These are phyloP conservation scores for Microtus oregoni DNA, from an alignment of 2,113 vertebrate genomes.

Conservation along the genomic window DNA sequence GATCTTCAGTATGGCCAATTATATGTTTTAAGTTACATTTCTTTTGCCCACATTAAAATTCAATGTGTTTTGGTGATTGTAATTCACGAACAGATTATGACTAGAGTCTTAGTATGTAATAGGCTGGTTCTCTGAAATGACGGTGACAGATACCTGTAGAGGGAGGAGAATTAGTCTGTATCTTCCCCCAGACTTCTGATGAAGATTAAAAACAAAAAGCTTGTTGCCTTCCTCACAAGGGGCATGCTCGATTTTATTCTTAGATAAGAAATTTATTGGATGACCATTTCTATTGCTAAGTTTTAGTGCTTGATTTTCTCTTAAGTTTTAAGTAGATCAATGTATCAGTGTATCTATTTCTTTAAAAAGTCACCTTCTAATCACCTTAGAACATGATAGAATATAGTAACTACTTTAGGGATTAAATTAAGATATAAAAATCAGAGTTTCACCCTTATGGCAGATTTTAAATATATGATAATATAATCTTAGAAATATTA, in stretches of 20 bases:
- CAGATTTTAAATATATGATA: background rate
- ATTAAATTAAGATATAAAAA: slow-evolving; percentile 43
- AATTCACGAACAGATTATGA: background rate
- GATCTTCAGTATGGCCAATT: background rate
- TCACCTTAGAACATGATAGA: background rate
- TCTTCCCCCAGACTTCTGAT: background rate
- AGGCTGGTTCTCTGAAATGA: background rate
- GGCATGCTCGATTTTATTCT: slow-evolving; percentile 12
- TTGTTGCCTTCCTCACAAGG: background rate
- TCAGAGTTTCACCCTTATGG: background rate
- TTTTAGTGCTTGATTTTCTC: background rate
- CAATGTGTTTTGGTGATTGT: background rate
- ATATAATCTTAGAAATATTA: slow-evolving; percentile 33
- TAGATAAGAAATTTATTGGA: background rate
- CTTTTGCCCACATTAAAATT: slow-evolving; percentile 42
- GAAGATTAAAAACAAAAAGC: background rate
- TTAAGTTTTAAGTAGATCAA: background rate
- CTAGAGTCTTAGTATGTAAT: background rate
- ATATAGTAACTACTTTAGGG: background rate
- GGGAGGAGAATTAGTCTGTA: background rate
- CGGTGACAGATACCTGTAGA: background rate
- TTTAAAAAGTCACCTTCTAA: background rate
- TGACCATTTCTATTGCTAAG: background rate
- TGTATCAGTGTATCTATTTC: background rate
- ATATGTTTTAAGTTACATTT: slow-evolving; percentile 16